A percentile compares a stretch with the other conserved stretches of the same genome.
Conservation (phyloP, 2,113 vertebrate genomes). For the Cricetomys ansorgei region DNA sequence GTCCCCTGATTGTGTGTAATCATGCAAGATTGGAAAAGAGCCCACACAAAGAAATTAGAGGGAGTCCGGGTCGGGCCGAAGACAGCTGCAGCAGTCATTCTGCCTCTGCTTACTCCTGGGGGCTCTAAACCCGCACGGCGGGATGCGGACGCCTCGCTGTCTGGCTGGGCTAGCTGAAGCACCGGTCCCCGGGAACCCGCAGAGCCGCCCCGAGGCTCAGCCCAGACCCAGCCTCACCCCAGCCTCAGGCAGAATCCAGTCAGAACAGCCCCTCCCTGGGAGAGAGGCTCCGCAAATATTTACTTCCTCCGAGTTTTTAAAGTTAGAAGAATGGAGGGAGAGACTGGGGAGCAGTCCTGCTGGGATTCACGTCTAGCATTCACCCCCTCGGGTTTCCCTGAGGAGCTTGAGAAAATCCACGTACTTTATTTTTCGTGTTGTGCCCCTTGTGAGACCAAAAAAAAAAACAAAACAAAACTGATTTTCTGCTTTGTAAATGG, state of each 20-base stretch:
- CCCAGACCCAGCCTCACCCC: not conserved
- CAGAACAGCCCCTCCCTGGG: not conserved
- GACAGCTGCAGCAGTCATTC: not conserved
- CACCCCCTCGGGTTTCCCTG: not conserved
- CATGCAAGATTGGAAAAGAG: conserved; percentile 25
- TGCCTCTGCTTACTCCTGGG: conserved; percentile 52
- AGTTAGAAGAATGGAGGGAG: not conserved
- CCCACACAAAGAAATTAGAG: not conserved
- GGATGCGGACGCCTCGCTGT: not conserved
- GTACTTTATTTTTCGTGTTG: not conserved
- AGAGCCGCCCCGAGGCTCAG: not conserved
- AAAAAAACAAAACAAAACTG: too few species aligned
- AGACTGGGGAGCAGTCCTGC: not conserved
- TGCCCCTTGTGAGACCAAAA: not conserved
- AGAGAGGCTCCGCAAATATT: conserved; percentile 44
- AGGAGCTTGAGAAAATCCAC: not conserved
- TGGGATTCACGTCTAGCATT: not conserved
- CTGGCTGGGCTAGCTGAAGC: not conserved
- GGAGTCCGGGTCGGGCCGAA: not conserved
- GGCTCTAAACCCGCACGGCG: conserved; percentile 47
- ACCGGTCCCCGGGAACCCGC: not conserved
- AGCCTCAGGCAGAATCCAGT: conserved; percentile 41
- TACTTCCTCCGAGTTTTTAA: not conserved
- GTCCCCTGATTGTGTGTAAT: not conserved
- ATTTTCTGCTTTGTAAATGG: conserved; percentile 20